Evolutionary conservation across 2,797 vertebrate species (phyloP).

Genomic region (Steatocranus sp.): DNA sequence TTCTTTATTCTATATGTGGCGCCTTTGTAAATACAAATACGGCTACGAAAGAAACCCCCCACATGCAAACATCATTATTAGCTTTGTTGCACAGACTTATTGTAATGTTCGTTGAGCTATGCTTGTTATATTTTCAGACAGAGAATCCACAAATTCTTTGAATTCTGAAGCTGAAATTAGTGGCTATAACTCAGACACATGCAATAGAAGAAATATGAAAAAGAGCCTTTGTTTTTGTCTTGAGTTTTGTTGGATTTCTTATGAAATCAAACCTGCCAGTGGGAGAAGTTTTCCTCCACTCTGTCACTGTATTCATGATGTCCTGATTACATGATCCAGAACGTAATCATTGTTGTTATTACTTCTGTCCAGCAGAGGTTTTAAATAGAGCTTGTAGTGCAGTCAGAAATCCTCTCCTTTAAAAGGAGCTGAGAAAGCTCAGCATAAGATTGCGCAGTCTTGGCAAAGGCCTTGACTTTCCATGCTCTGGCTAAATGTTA

Average conservation of each 20-base stretch:
- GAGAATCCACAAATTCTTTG: not conserved
- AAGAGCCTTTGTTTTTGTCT: not conserved
- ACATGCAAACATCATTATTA: not conserved
- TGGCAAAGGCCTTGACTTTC: not conserved
- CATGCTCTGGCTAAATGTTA: not conserved
- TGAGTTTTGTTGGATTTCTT: not conserved
- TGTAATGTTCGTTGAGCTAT: accelerated
- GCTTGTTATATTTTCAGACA: not conserved
- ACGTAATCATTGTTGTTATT: not conserved
- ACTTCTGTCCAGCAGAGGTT: not conserved
- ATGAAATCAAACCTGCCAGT: not conserved
- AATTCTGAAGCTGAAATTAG: not conserved
- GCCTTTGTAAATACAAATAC: not conserved
- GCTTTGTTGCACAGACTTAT: no score
- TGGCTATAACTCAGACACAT: accelerated
- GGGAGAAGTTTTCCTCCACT: not conserved
- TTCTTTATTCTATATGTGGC: not conserved
- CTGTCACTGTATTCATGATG: not conserved
- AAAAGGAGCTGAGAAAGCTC: not conserved
- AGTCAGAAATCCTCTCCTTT: not conserved
- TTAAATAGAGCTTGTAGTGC: not conserved
- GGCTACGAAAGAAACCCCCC: accelerated
- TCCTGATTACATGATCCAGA: not conserved
- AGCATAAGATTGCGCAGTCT: not conserved
- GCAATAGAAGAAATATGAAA: not conserved